A percentile compares a stretch with the other conserved stretches of the same genome.
Evolutionary conservation across 2,888 invertebrate genomes (phyloP).

Genomic region (Fragum sueziense): DNA sequence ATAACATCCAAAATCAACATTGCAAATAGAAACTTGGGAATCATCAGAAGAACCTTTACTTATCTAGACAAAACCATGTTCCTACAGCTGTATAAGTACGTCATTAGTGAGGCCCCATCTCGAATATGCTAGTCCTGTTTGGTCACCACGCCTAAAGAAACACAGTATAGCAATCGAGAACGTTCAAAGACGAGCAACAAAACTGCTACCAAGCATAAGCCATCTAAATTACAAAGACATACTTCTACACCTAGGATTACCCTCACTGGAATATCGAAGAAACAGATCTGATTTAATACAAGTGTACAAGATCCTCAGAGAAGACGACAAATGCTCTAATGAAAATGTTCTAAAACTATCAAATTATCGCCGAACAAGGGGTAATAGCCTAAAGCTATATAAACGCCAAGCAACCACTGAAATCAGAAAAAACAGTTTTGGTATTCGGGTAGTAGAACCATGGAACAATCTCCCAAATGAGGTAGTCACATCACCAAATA

Average conservation of each 20-base stretch:
- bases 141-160: background rate
- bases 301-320: background rate
- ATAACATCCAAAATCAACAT: background rate
- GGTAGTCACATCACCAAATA: background rate
- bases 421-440: too few species aligned
- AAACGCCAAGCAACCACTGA: too few species aligned
- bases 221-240: background rate
- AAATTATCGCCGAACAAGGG: background rate
- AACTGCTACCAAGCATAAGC: background rate
- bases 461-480: background rate
- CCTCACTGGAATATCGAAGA: background rate
- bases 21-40: background rate
- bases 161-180: background rate
- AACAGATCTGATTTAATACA: background rate
- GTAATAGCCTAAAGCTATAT: background rate
- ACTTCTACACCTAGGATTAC: background rate
- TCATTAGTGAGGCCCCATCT: background rate
- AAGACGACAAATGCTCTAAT: background rate
- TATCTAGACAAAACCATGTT: background rate
- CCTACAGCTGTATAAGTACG: background rate
- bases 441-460: background rate
- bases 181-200: background rate
- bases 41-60: background rate
- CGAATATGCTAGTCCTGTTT: background rate
- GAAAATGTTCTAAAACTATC: background rate